phyloP scores from a whole-genome alignment of 2,888 invertebrate genomes.

The Synanthedon tipuliformis region DNA sequence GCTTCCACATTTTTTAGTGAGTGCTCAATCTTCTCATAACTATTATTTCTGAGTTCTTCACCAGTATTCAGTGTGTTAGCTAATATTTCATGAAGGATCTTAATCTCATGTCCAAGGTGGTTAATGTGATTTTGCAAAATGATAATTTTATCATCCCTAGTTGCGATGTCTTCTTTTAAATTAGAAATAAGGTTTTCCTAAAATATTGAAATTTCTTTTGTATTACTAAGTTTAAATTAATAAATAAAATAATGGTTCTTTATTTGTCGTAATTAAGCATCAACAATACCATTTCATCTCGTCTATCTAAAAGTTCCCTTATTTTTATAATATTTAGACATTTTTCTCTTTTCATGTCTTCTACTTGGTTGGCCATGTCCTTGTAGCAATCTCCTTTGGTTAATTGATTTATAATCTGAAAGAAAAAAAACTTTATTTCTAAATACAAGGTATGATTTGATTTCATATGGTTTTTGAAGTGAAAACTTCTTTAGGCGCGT shows the following conservation, averaged over 20 bases:
- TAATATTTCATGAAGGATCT: constrained; percentile 30
- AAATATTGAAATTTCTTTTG: constrained; percentile 8
- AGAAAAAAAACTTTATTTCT: neutral
- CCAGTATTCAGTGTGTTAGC: constrained; percentile 32
- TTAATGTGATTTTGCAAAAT: constrained; percentile 55
- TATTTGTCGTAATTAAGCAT: neutral
- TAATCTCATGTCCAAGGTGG: constrained; percentile 45
- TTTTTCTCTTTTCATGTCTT: constrained; percentile 42
- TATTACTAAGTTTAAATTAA: neutral
- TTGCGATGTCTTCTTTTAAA: constrained; percentile 32
- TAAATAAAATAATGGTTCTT: neutral
- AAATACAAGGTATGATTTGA: too few species aligned
- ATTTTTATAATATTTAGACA: constrained; percentile 28
- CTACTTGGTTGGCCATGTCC: constrained; percentile 33
- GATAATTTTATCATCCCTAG: constrained; percentile 41
- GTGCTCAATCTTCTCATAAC: constrained; percentile 30
- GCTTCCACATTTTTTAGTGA: constrained; percentile 45
- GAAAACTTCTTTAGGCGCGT: too few species aligned
- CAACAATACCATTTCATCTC: constrained; percentile 39
- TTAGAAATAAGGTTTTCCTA: constrained; percentile 38
- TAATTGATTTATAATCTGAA: neutral
- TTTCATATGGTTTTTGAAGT: too few species aligned
- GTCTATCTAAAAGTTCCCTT: constrained; percentile 30
- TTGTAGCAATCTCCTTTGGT: constrained; percentile 10
- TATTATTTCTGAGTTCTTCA: constrained; percentile 36